Evolutionary conservation across 2,888 invertebrate genomes (phyloP), one percentile per base, ranked within the genome.

Genomic region (Nysson spinosus): DNA sequence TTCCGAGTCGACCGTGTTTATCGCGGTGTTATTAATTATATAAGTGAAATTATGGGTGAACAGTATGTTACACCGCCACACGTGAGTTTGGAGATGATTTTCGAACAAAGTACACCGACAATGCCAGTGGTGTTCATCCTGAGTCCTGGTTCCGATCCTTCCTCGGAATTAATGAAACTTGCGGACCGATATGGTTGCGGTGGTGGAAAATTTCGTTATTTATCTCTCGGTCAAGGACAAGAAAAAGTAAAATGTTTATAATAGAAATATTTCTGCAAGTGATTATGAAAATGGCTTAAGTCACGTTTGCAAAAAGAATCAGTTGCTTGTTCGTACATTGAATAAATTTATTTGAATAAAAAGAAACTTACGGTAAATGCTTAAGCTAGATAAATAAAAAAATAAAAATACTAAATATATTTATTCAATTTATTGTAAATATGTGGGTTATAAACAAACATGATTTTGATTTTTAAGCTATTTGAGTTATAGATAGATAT

Each of bases 201-300:
- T 11, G 87, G 88, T 37, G 92, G 92, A 35, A 95, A 93, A 85
- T 96, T 98, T 84, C 93, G 94, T 80, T 95, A 95, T 83, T 90
- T 98, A 14, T 97, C 97, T 0, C 89, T 98, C 1, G 98, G 98
- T 1, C 97, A 98, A 87, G 97, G 97, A 0, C 98, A 98, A 85
- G 97, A 98, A 87, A 90, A 91, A 80, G 95, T 95, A 17, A 49
- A 51, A 46, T 2, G 9, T 24, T 24, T 24, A 7, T 1, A 24
- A 24, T 24, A 5, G 24, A 24, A 1, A n/a, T n/a, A n/a, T n/a
- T n/a, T n/a, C n/a, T n/a, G n/a, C n/a, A n/a, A n/a, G n/a, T n/a
- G n/a, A n/a, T n/a, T n/a, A n/a, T n/a, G n/a, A n/a, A n/a, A n/a
- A n/a, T n/a, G n/a, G n/a, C n/a, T n/a, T n/a, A n/a, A n/a, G n/a